phyloP scores from a whole-genome alignment of 1,140 invertebrate genomes.

The Drosophila trapezifrons region DNA sequence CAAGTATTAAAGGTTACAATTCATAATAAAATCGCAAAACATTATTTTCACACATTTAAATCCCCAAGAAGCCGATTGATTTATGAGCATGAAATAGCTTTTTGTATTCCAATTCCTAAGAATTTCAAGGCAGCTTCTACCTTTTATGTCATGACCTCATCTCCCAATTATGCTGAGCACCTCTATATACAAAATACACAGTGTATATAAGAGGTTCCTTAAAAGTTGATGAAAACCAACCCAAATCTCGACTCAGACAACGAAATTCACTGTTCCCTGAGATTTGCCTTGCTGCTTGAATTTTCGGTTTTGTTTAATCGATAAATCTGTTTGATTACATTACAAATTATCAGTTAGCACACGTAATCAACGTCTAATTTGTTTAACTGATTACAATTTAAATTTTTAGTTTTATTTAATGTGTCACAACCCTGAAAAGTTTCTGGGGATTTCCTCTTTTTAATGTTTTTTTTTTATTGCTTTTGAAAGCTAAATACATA shows the following conservation, averaged over 20 bases:
- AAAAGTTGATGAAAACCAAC: constrained; percentile 14
- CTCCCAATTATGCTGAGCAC: constrained; percentile 55
- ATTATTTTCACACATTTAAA: constrained; percentile 1
- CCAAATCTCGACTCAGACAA: constrained; percentile 6
- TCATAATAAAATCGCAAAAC: not conserved
- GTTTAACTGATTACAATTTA: not conserved
- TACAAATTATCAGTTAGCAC: constrained; percentile 4
- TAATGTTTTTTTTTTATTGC: constrained; percentile 28
- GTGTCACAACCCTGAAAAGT: constrained; percentile 11
- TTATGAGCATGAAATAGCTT: constrained; percentile 36
- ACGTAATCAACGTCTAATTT: constrained; percentile 6
- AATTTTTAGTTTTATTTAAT: constrained; percentile 7
- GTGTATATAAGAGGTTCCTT: constrained; percentile 20
- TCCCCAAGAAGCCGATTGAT: constrained; percentile 23
- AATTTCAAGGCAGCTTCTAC: constrained; percentile 35
- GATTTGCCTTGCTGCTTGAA: constrained; percentile 17
- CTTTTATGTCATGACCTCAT: constrained; percentile 67
- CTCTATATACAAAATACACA: constrained; percentile 10
- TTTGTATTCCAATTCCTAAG: constrained; percentile 25
- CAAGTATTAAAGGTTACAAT: not conserved
- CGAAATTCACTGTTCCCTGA: not conserved
- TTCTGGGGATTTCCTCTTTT: constrained; percentile 36
- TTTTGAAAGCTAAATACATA: constrained; percentile 37
- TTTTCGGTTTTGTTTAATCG: constrained; percentile 7
- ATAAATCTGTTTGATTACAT: constrained; percentile 13